Conservation (phyloP, 2,888 invertebrate genomes). For the Rosalia funebris region DNA sequence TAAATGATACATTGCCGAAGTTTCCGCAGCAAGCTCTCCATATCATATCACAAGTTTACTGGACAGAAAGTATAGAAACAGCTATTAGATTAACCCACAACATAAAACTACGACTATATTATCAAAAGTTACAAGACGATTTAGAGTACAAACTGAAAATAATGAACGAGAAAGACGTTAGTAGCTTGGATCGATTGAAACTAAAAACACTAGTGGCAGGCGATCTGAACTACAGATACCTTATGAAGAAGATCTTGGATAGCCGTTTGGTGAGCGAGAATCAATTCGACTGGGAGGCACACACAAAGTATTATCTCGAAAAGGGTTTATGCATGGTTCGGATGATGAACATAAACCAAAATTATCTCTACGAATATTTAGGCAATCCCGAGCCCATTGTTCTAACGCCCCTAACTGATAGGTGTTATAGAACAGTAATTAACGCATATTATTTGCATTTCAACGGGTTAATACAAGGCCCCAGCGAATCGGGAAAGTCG, state of each 20-base stretch:
- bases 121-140: conserved; percentile 35
- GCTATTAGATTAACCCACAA: conserved; percentile 48
- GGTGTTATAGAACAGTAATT: conserved; percentile 82
- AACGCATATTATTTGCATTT: conserved; percentile 82
- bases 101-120: conserved; percentile 42
- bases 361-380: conserved; percentile 85
- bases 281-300: conserved; percentile 80
- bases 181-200: conserved; percentile 59
- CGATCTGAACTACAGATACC: conserved; percentile 73
- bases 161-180: conserved; percentile 35
- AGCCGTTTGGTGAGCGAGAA: conserved; percentile 71
- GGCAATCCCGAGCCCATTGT: conserved; percentile 79
- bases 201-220: conserved; percentile 53
- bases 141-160: conserved; percentile 53
- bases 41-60: conserved; percentile 39
- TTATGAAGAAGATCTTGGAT: conserved; percentile 72
- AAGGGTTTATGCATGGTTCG: conserved; percentile 72
- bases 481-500: conserved; percentile 85
- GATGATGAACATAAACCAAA: conserved; percentile 78
- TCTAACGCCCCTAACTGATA: conserved; percentile 75
- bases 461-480: conserved; percentile 81
- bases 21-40: conserved; percentile 46
- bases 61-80: conserved; percentile 64
- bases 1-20: conserved; percentile 35
- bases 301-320: conserved; percentile 78